phyloP scores from a whole-genome alignment of 2,888 invertebrate genomes.

The Drosophila yooni region DNA sequence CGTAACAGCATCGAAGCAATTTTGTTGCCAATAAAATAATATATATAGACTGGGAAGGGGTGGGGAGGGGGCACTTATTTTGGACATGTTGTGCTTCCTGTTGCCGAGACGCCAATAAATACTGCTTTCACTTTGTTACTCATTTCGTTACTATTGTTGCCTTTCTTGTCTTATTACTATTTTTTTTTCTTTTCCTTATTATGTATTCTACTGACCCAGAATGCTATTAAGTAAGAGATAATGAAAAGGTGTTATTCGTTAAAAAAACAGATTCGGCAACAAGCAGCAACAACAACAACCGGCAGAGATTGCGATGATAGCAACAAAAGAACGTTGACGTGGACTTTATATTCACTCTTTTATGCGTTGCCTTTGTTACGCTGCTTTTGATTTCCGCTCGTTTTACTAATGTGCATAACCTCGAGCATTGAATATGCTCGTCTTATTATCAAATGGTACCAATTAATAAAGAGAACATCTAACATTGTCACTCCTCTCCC shows the following conservation, averaged over 20 bases:
- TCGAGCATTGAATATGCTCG: not conserved
- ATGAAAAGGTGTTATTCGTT: constrained; percentile 21
- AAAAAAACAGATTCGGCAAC: constrained; percentile 15
- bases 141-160: not conserved
- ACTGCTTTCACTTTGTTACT: constrained; percentile 45
- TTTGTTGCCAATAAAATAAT: constrained; percentile 8
- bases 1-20: not conserved
- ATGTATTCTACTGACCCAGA: constrained; percentile 72
- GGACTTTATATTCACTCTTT: not conserved
- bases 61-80: not conserved
- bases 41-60: not conserved
- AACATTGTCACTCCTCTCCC: not conserved
- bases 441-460: constrained; percentile 1
- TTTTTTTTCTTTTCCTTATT: constrained; percentile 13
- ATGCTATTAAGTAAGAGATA: constrained; percentile 45
- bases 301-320: constrained; percentile 24
- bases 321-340: constrained; percentile 17
- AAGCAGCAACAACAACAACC: constrained; percentile 1
- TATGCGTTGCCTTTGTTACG: not conserved
- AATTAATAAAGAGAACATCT: constrained; percentile 17
- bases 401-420: not conserved
- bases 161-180: not conserved
- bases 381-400: constrained; percentile 4
- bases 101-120: not conserved
- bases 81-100: not conserved